Conservation (phyloP, 2,113 vertebrate genomes). For the Pelusios castaneus region DNA sequence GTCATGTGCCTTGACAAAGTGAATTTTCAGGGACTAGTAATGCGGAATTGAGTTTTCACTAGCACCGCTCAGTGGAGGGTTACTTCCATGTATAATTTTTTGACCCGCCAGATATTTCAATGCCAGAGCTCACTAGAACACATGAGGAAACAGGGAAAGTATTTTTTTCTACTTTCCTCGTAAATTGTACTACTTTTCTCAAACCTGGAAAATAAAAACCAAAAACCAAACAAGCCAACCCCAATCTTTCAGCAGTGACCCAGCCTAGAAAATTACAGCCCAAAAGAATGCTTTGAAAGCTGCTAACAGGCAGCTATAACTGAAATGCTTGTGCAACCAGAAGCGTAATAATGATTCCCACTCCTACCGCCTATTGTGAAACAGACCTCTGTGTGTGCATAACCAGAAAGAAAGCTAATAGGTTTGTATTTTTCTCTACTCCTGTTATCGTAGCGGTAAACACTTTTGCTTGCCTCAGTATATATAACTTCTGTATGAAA, state of each 20-base stretch:
- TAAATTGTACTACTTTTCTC: background rate
- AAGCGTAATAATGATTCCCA: background rate
- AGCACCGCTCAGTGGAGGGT: background rate
- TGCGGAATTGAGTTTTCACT: background rate
- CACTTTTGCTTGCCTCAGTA: background rate
- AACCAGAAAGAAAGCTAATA: background rate
- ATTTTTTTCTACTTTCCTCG: background rate
- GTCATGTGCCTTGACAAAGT: rapidly evolving
- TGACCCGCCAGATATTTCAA: background rate
- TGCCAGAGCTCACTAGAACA: background rate
- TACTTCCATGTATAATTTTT: background rate
- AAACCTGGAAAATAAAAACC: slow-evolving; percentile 12
- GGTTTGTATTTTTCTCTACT: background rate
- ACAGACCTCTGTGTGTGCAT: background rate
- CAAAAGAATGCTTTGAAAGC: background rate
- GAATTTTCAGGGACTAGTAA: background rate
- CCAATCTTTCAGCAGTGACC: background rate
- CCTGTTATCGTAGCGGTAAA: background rate
- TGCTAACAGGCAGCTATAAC: background rate
- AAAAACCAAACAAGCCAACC: too few relatives aligned
- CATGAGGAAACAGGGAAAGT: background rate
- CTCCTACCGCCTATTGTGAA: background rate
- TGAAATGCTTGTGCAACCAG: background rate
- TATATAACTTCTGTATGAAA: background rate
- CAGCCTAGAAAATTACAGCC: background rate